phyloP scores from a whole-genome alignment of 2,888 invertebrate species.

The Thyatira batis region DNA sequence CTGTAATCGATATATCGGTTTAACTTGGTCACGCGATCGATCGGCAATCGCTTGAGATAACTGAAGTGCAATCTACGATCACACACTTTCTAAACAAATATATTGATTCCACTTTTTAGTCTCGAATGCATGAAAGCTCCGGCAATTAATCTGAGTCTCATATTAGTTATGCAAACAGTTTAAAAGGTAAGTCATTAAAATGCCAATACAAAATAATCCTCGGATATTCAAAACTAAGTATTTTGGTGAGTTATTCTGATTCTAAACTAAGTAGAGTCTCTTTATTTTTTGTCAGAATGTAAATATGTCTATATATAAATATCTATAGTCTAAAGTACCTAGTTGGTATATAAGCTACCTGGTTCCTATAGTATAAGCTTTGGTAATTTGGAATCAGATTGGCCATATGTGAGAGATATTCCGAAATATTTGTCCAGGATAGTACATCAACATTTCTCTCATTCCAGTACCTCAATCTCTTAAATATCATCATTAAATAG shows the following conservation, averaged over 20 bases:
- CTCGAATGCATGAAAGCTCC: not conserved
- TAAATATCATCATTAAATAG: conserved; percentile 13
- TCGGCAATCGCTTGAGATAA: conserved; percentile 35
- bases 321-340: too few relatives aligned
- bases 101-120: not conserved
- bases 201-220: too few relatives aligned
- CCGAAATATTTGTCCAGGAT: not conserved
- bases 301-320: too few relatives aligned
- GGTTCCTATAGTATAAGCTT: too few relatives aligned
- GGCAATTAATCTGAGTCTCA: not conserved
- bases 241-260: too few relatives aligned
- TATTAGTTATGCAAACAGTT: not conserved
- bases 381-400: too few relatives aligned
- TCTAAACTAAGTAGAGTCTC: too few relatives aligned
- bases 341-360: too few relatives aligned
- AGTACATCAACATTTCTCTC: conserved; percentile 13
- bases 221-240: too few relatives aligned
- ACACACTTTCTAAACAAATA: conserved; percentile 37
- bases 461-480: conserved; percentile 15
- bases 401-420: too few relatives aligned
- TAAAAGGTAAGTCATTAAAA: too few relatives aligned
- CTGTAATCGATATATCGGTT: conserved; percentile 57
- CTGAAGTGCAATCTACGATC: conserved; percentile 36
- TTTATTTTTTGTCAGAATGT: too few relatives aligned
- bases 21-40: conserved; percentile 62